phyloP scores from a whole-genome alignment of 2,888 invertebrate species.

The Drosophila tripunctata region DNA sequence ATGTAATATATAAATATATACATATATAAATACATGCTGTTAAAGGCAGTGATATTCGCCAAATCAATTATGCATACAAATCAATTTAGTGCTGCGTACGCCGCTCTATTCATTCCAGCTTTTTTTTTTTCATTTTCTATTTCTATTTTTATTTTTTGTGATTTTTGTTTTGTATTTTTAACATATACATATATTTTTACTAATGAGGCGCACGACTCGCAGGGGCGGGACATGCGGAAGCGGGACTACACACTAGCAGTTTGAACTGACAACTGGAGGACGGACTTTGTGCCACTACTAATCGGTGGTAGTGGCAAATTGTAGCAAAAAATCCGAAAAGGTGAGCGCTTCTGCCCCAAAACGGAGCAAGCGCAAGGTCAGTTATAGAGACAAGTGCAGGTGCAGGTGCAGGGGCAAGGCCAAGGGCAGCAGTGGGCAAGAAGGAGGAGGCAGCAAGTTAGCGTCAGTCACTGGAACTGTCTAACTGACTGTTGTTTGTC shows the following conservation, averaged over 20 bases:
- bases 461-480: slow-evolving; percentile 45
- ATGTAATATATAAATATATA: too few relatives aligned
- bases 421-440: not conserved
- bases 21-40: slow-evolving; percentile 36
- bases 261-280: slow-evolving; percentile 3
- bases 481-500: slow-evolving; percentile 22
- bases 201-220: slow-evolving; percentile 22
- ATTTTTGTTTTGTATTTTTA: too few relatives aligned
- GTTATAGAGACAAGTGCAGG: not conserved
- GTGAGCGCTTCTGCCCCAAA: slow-evolving; percentile 26
- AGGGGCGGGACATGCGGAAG: slow-evolving; percentile 42
- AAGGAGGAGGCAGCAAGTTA: not conserved
- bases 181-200: slow-evolving; percentile 8
- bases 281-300: slow-evolving; percentile 41
- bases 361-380: slow-evolving; percentile 34
- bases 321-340: slow-evolving; percentile 30
- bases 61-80: slow-evolving; percentile 77
- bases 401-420: not conserved
- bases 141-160: slow-evolving; percentile 3
- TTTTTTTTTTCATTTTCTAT: slow-evolving; percentile 30
- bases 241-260: slow-evolving; percentile 12
- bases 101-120: slow-evolving; percentile 35
- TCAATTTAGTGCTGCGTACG: slow-evolving; percentile 56
- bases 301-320: slow-evolving; percentile 30
- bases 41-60: slow-evolving; percentile 57